A percentile compares a stretch with the other conserved stretches of the same genome.
Conservation (phyloP, 1,140 invertebrate genomes). For the Drosophila sp. region DNA sequence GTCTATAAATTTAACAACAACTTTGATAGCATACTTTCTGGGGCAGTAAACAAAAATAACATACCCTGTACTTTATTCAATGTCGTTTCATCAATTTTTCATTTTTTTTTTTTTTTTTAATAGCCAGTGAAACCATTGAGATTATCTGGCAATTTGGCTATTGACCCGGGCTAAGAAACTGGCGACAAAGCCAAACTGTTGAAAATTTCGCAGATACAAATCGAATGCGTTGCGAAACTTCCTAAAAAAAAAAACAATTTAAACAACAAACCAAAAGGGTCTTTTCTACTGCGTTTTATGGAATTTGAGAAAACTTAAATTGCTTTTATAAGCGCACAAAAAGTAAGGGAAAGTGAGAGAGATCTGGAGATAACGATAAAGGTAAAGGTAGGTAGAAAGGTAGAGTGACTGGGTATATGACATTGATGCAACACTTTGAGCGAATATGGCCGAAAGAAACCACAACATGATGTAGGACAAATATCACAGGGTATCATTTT, state of each 20-base stretch:
- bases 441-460: too few relatives aligned
- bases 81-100: neutral
- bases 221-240: neutral
- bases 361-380: neutral
- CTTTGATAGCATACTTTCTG: neutral
- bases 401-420: neutral
- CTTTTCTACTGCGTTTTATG: constrained; percentile 36
- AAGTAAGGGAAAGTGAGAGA: neutral
- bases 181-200: neutral
- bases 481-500: constrained; percentile 5
- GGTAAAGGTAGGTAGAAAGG: neutral
- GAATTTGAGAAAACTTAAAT: constrained; percentile 36
- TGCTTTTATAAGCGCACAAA: constrained; percentile 20
- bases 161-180: constrained; percentile 18
- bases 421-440: neutral
- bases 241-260: neutral
- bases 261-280: constrained; percentile 1
- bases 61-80: neutral
- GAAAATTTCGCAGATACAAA: neutral
- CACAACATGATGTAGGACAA: neutral
- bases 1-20: neutral
- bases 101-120: neutral
- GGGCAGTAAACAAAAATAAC: neutral
- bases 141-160: constrained; percentile 24
- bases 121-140: neutral